These are phyloP conservation scores for Apis cerana DNA, from an alignment of 1,140 invertebrate genomes.

Conservation along the genomic window DNA sequence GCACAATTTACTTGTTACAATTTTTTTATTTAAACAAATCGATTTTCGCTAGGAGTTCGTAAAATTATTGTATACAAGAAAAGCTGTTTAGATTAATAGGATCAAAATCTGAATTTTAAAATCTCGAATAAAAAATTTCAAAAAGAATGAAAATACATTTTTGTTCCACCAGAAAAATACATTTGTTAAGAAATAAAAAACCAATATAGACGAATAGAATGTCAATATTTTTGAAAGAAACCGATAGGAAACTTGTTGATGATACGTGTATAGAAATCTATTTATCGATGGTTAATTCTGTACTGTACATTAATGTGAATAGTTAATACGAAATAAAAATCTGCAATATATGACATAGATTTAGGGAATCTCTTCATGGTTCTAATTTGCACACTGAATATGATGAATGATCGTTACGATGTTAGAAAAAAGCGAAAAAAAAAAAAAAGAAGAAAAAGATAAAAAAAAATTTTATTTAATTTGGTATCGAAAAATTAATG, in stretches of 20 bases:
- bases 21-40: neutral
- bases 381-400: conserved; percentile 48
- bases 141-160: neutral
- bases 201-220: neutral
- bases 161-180: conserved; percentile 19
- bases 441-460: too few relatives aligned
- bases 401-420: conserved; percentile 1
- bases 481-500: conserved; percentile 3
- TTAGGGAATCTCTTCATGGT: conserved; percentile 54
- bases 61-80: neutral
- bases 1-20: too few relatives aligned
- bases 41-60: neutral
- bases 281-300: conserved; percentile 60
- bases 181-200: neutral
- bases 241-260: conserved; percentile 45
- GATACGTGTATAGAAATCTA: conserved; percentile 46
- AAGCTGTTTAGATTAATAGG: neutral
- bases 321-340: conserved; percentile 26
- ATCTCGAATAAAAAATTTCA: neutral
- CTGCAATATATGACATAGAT: conserved; percentile 15
- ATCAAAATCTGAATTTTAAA: neutral
- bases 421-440: neutral
- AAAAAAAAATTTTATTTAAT: neutral
- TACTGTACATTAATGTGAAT: conserved; percentile 69
- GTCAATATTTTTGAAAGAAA: conserved; percentile 32